A percentile compares a stretch with the other conserved stretches of the same genome.
Conservation (phyloP, 2,888 invertebrate species). For the Drosophila formosana region DNA sequence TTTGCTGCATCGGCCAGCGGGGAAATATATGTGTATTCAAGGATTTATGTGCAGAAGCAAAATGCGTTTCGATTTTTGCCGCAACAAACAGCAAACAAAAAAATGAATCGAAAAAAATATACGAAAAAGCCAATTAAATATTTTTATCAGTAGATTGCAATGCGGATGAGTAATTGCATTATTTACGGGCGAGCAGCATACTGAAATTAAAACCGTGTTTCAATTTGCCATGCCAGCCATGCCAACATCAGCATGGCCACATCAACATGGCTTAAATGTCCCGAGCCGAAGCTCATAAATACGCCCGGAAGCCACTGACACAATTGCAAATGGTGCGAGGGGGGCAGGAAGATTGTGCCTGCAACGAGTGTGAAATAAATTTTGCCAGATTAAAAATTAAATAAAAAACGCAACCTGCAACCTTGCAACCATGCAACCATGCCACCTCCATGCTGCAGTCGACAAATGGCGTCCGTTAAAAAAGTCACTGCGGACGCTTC, state of each 20-base stretch:
- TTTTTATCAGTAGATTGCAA: conserved; percentile 80
- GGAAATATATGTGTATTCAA: conserved; percentile 25
- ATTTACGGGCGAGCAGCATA: conserved; percentile 60
- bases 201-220: conserved; percentile 68
- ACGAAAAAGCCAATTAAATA: conserved; percentile 75
- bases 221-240: conserved; percentile 60
- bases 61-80: conserved; percentile 71
- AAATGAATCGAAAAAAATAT: conserved; percentile 25
- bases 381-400: conserved; percentile 69
- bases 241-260: conserved; percentile 14
- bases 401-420: conserved; percentile 37
- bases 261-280: conserved; percentile 56
- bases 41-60: conserved; percentile 73
- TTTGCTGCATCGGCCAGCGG: conserved; percentile 56
- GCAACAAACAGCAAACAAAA: conserved; percentile 8
- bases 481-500: conserved; percentile 45
- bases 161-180: conserved; percentile 79
- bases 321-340: conserved; percentile 39
- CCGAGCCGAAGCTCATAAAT: conserved; percentile 61
- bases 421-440: neutral
- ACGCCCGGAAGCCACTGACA: conserved; percentile 61
- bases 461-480: conserved; percentile 50
- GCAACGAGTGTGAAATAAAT: conserved; percentile 79
- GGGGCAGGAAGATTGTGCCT: conserved; percentile 4
- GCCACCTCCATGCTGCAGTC: conserved; percentile 6